A percentile compares a stretch with the other conserved stretches of the same genome.
Conservation (phyloP, 2,113 vertebrate species). For the Myrmecophaga tridactyla region DNA sequence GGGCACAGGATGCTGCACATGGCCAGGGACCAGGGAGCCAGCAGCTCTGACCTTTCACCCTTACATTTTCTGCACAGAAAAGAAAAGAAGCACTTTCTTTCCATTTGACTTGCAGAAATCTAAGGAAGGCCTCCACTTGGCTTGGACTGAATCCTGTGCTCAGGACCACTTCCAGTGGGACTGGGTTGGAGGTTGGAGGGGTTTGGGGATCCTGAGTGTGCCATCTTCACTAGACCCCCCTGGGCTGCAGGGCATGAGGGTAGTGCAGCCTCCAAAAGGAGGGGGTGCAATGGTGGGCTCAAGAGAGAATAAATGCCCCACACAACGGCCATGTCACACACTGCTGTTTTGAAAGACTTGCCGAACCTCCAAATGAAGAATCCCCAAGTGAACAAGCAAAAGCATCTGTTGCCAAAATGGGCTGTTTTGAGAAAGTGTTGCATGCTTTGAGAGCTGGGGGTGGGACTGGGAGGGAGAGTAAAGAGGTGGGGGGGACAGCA, state of each 20-base stretch:
- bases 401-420: not conserved
- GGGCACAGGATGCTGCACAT: too few species aligned
- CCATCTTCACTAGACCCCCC: not conserved
- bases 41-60: not conserved
- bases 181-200: too few species aligned
- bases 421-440: fast-evolving
- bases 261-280: not conserved
- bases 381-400: not conserved
- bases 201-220: not conserved
- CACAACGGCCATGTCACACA: not conserved
- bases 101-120: too few species aligned
- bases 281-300: not conserved
- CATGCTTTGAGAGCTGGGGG: not conserved
- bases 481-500: too few species aligned
- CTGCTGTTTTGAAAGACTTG: not conserved
- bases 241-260: not conserved
- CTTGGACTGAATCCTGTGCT: not conserved
- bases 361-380: not conserved
- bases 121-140: not conserved
- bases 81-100: not conserved
- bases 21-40: not conserved
- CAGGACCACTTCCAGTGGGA: not conserved
- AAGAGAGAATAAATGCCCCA: not conserved
- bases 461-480: too few species aligned
- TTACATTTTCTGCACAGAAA: not conserved